Evolutionary conservation across 2,888 invertebrate genomes (phyloP).

Genomic region (Argyresthia albistria): DNA sequence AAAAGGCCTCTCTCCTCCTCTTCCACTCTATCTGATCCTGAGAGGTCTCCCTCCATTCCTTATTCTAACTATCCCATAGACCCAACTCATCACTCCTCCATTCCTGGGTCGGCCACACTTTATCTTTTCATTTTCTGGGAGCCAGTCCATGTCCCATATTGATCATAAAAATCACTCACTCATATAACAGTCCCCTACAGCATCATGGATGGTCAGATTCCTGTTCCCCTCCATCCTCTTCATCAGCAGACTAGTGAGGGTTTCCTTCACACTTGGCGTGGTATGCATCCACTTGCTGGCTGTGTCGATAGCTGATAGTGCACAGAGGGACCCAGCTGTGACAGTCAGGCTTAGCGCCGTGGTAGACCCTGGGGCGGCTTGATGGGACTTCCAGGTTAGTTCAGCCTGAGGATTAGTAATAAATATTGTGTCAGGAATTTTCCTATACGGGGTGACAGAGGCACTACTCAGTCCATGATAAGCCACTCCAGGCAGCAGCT

Average conservation of each 20-base stretch:
- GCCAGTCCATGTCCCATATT: no score
- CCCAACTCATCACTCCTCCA: no score
- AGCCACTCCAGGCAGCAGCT: no score
- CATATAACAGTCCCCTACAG: slow-evolving; percentile 43
- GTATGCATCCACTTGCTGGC: slow-evolving; percentile 34
- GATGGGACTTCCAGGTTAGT: slow-evolving; percentile 37
- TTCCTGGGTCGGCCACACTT: no score
- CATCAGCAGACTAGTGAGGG: slow-evolving; percentile 26
- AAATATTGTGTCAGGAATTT: no score
- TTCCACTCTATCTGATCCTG: no score
- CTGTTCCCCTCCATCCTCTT: slow-evolving; percentile 38
- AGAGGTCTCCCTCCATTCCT: no score
- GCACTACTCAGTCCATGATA: no score
- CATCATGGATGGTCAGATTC: slow-evolving; percentile 51
- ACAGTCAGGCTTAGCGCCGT: slow-evolving; percentile 36
- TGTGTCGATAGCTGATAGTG: slow-evolving; percentile 40
- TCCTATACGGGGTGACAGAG: no score
- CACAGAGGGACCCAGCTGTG: slow-evolving; percentile 50
- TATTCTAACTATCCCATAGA: no score
- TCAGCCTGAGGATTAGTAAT: slow-evolving; percentile 32
- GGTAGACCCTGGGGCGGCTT: slow-evolving; percentile 36
- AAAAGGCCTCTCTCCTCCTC: no score
- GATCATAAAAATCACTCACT: slow-evolving; percentile 31
- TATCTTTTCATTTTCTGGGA: no score
- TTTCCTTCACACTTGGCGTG: slow-evolving; percentile 24